These are phyloP conservation scores for Gymnorhina tibicen DNA, from an alignment of 2,113 vertebrate species.

Conservation along the genomic window DNA sequence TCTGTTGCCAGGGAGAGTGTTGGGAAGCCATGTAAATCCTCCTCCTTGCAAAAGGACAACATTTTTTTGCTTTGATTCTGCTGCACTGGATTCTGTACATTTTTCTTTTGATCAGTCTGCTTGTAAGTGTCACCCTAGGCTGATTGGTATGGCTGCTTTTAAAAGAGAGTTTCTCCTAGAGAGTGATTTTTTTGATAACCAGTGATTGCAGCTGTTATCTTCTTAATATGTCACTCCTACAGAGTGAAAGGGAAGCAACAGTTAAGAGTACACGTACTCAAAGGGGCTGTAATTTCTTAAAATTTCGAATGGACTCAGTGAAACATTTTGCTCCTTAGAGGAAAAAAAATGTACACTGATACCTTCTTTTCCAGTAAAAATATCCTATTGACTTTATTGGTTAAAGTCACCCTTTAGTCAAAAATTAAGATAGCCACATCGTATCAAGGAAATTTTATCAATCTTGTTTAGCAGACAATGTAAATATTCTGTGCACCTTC, in stretches of 20 bases:
- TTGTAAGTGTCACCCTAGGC: neutral
- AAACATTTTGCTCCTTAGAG: neutral
- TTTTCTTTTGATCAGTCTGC: neutral
- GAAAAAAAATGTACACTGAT: accelerated
- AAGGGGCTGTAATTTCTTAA: neutral
- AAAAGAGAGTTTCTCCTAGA: neutral
- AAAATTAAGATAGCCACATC: neutral
- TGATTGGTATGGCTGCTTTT: neutral
- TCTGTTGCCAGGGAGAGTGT: neutral
- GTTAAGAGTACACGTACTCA: neutral
- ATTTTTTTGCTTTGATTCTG: neutral
- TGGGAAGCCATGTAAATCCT: neutral
- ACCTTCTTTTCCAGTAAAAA: neutral
- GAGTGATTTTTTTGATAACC: neutral
- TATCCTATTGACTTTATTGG: too few relatives aligned
- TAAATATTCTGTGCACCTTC: neutral
- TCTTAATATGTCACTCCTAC: neutral
- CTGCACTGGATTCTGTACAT: neutral
- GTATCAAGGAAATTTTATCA: neutral
- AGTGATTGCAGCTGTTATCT: neutral
- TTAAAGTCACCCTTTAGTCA: neutral
- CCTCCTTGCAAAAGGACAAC: neutral
- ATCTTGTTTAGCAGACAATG: neutral
- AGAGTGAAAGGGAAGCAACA: neutral
- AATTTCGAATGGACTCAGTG: neutral